Percentiles rank a stretch among this genome's conserved stretches.
Conservation (phyloP, 1,140 invertebrate genomes). For the Nasonia vitripennis region DNA sequence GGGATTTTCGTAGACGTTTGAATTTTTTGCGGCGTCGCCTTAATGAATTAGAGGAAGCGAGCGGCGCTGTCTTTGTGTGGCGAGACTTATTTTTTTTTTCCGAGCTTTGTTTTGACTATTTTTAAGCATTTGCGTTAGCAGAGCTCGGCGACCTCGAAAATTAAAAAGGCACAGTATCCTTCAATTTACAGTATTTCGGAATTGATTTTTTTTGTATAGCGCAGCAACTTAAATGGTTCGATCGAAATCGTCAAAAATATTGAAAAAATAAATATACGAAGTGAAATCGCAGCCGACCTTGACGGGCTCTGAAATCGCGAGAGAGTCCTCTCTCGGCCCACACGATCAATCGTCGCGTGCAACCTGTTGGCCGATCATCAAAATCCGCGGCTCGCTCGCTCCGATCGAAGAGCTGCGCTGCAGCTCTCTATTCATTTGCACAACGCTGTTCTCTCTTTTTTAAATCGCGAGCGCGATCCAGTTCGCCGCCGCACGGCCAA, state of each 20-base stretch:
- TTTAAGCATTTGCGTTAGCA: background rate
- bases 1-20: background rate
- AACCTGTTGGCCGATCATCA: constrained; percentile 32
- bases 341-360: constrained; percentile 4
- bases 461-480: constrained; percentile 37
- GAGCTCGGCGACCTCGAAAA: background rate
- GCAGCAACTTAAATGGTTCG: too few relatives aligned
- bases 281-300: background rate
- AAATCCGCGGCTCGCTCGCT: background rate
- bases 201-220: too few relatives aligned
- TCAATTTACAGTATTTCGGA: too few relatives aligned
- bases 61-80: background rate
- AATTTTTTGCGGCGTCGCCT: too few relatives aligned
- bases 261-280: too few relatives aligned
- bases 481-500: constrained; percentile 61
- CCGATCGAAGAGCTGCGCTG: too few relatives aligned
- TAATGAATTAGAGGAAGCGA: background rate
- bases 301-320: background rate
- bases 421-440: background rate
- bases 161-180: background rate
- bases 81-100: background rate
- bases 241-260: too few relatives aligned
- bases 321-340: too few relatives aligned
- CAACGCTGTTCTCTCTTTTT: constrained; percentile 3
- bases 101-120: background rate